These are phyloP conservation scores for Cecropterus lyciades DNA, from an alignment of 1,140 invertebrate genomes.

Conservation along the genomic window DNA sequence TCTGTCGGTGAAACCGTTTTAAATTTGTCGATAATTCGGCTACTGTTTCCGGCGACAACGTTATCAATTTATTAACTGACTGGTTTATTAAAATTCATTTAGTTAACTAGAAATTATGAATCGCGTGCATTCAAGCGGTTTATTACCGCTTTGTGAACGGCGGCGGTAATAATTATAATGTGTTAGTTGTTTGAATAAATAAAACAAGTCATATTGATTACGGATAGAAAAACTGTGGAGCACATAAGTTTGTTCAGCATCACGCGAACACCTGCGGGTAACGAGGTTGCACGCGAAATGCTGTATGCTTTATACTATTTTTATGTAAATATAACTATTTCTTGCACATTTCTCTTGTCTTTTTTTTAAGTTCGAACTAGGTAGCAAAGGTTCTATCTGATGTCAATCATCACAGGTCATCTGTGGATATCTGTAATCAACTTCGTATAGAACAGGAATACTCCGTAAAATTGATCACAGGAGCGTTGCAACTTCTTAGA, in stretches of 20 bases:
- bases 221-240: conserved; percentile 5
- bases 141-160: conserved; percentile 4
- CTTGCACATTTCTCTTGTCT: too few species aligned
- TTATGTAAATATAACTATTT: too few species aligned
- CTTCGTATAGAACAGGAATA: too few species aligned
- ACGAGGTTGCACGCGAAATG: conserved; percentile 5
- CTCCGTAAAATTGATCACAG: too few species aligned
- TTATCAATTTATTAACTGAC: neutral
- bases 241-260: neutral
- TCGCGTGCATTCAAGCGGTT: conserved; percentile 11
- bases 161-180: conserved; percentile 7
- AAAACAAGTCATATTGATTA: conserved; percentile 15
- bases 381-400: too few species aligned
- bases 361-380: too few species aligned
- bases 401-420: too few species aligned
- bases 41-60: neutral
- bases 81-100: neutral
- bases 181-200: conserved; percentile 12
- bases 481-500: too few species aligned
- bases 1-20: neutral
- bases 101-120: neutral
- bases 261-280: conserved; percentile 1
- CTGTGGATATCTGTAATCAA: too few species aligned
- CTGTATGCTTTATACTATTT: too few species aligned
- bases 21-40: neutral